Base-by-base conservation (phyloP, 2,113 vertebrate species). In the Astatoreochromis straeleni region DNA sequence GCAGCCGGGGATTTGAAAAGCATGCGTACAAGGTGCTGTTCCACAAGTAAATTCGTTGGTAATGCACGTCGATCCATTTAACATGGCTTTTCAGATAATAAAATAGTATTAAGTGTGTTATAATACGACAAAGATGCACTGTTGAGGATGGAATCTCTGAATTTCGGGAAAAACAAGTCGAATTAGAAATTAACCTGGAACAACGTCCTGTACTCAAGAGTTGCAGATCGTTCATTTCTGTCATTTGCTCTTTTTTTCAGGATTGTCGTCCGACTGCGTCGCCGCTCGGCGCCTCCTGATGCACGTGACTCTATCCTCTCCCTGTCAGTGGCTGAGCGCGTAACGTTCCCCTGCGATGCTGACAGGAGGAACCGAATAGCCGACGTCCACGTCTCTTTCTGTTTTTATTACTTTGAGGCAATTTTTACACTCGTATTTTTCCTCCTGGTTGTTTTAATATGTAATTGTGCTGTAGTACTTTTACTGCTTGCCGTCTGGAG, bases 311-410 rank as follows among this genome's bases (percentile, higher is more conserved):
- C 94, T 95, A 92, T 95, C 91, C 84, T 91, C 93, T 91, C 91
- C 92, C 94, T 88, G 95, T 96, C 95, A 95, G 89, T 60, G 96
- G 94, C 96, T 93, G 95, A 96, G 94, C 95, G 97, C 96, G 96
- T 96, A 96, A 87, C 88, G 95, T 96, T 96, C 93, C 91, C 90
- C 95, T 95, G 92, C 93, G 90, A 92, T 83, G 90, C 88, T 92
- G 95, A 94, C 91, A 92, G 95, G 95, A 96, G 94, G 96, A 96
- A 93, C 88, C 89, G 87, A 96, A 94, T 94, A 93, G 93, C 85
- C 85, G 95, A 93, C 96, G 93, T 89, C 94, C 81, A 57, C 92
- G 95, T 95, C 94, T 93, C 63, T 82, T 92, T 90, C 70, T 91
- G 29, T 88, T 93, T 90, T 91, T 86, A 93, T 91, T 80, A 78